A percentile compares a stretch with the other conserved stretches of the same genome.
These are phyloP conservation scores for Sorex fumeus DNA, from an alignment of 2,113 vertebrate genomes.

Conservation along the genomic window DNA sequence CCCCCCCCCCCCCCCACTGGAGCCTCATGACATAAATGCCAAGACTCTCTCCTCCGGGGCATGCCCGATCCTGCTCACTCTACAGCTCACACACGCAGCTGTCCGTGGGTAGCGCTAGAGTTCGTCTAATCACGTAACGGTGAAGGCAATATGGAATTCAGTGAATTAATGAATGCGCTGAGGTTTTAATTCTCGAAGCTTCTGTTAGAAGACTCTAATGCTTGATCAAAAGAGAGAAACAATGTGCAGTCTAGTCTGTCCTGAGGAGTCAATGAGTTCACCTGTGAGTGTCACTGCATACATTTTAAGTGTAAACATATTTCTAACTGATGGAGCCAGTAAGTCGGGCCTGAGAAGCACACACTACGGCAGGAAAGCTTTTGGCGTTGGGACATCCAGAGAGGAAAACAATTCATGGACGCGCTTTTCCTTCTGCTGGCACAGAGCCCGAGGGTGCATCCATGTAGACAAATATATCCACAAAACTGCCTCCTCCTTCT, in stretches of 20 bases:
- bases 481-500: conserved; percentile 31
- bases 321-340: conserved; percentile 59
- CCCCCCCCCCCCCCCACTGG: neutral
- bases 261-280: conserved; percentile 45
- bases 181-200: conserved; percentile 62
- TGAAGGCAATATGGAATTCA: conserved; percentile 36
- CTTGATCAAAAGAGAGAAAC: conserved; percentile 54
- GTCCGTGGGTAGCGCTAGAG: neutral
- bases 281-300: conserved; percentile 10
- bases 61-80: conserved; percentile 42
- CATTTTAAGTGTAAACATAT: conserved; percentile 70
- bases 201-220: conserved; percentile 55
- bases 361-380: conserved; percentile 63
- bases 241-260: conserved; percentile 53
- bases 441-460: conserved; percentile 31
- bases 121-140: neutral
- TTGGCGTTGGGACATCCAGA: conserved; percentile 69
- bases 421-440: conserved; percentile 57
- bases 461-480: conserved; percentile 2
- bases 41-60: conserved; percentile 29
- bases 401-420: conserved; percentile 61
- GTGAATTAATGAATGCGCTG: conserved; percentile 39
- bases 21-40: neutral
- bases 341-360: conserved; percentile 54
- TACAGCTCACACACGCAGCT: conserved; percentile 1